Percentiles rank a stretch among this genome's conserved stretches.
Conservation (phyloP, 2,113 vertebrate species). For the Abramis brama region DNA sequence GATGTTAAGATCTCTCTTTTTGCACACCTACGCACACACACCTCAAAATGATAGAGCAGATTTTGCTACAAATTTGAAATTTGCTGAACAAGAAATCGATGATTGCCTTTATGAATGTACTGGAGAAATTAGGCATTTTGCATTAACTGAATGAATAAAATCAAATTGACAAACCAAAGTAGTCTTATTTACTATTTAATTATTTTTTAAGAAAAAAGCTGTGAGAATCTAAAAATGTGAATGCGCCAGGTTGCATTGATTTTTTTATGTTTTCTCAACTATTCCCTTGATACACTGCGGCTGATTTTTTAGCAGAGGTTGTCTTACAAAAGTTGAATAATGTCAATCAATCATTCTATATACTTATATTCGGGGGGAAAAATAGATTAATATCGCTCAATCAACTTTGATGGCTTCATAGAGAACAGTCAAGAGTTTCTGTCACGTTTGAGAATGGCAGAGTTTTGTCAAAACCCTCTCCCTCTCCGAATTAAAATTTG, state of each 20-base stretch:
- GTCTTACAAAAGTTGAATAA: not conserved
- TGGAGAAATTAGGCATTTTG: no score
- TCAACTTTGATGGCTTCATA: not conserved
- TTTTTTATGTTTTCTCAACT: not conserved
- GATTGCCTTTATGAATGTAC: no score
- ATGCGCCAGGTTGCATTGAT: not conserved
- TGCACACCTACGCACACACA: no score
- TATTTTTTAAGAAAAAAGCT: not conserved
- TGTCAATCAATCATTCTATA: not conserved
- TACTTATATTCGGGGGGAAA: not conserved
- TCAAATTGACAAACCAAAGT: no score
- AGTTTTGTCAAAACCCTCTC: not conserved
- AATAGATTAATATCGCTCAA: not conserved
- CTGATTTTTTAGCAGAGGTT: not conserved
- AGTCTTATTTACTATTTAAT: no score
- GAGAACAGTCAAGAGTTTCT: not conserved
- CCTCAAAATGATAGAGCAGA: no score
- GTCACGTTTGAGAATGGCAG: not conserved
- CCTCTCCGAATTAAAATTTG: conserved; percentile 3
- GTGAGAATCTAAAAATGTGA: not conserved
- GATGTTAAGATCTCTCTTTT: no score
- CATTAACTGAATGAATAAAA: no score
- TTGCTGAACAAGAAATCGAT: no score
- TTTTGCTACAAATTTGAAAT: no score
- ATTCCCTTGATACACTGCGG: not conserved